Evolutionary conservation across 2,113 vertebrate species (phyloP), one percentile per base, ranked within the genome.

Genomic region (Otus sunia): DNA sequence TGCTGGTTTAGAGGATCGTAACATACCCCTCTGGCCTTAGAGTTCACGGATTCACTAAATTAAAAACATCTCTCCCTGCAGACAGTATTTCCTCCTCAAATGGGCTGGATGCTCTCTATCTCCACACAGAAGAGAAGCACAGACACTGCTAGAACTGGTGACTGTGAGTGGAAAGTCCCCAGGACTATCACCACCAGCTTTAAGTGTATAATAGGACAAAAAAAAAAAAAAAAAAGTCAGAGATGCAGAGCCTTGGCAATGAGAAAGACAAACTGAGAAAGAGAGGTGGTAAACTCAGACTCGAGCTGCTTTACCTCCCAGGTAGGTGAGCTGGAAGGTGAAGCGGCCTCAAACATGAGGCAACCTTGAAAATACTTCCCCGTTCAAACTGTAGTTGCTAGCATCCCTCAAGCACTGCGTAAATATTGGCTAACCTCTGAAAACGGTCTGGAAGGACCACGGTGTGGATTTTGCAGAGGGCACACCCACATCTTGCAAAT

Each of bases 361-460:
- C n/a, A 90, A 50, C 14, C 9, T 73, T 55, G 77, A 77, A 71
- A 83, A 93, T 29, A 49, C 62, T 75, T 91, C 30, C 73, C 72
- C 3, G 1, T 26, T 78, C 43, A 78, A 68, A 64, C n/a, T 3
- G 0, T 36, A 36, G 27, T 36, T 91, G 84, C 64, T 66, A 59
- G 58, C 36, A 36, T 95, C 94, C 84, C 74, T 68, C 73, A 64
- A 94, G 84, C 74, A 2, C 92, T 84, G 67, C 2, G 15, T 82
- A 92, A 95, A 95, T 60, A 97, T 63, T 92, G 93, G 87, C 81
- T 85, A 52, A 96, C 87, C 90, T 72, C 93, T 18, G 92, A 52
- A 67, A 94, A 78, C 7, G 7, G 37, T 76, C 52, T 96, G 74
- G 87, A 89, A 90, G 90, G 84, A 81, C 90, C 71, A 34, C 4